These are phyloP conservation scores for Steinernema feltiae DNA, from an alignment of 1,140 invertebrate species.

Conservation along the genomic window DNA sequence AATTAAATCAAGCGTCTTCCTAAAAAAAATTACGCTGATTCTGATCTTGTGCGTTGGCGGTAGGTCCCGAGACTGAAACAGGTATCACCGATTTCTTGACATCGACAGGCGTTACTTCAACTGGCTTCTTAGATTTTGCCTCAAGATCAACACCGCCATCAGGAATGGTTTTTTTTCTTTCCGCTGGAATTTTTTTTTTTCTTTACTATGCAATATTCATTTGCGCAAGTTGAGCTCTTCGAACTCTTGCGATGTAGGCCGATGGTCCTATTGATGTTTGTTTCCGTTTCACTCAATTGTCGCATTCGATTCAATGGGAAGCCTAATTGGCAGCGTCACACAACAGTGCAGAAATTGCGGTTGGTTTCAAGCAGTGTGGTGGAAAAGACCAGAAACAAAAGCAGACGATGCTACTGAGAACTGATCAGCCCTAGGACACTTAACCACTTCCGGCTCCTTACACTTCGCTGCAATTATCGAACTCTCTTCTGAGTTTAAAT, in stretches of 20 bases:
- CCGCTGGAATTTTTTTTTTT: background rate
- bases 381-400: too few species aligned
- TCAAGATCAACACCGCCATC: slow-evolving; percentile 31
- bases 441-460: background rate
- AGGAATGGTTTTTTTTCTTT: background rate
- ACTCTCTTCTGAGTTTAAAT: background rate
- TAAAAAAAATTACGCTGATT: background rate
- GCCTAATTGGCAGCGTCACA: too few species aligned
- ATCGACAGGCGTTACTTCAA: background rate
- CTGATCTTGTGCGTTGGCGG: background rate
- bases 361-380: too few species aligned
- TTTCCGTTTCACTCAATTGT: too few species aligned
- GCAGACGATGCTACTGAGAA: too few species aligned
- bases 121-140: slow-evolving; percentile 24
- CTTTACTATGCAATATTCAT: background rate
- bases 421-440: too few species aligned
- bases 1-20: background rate
- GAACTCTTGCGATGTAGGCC: too few species aligned
- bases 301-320: too few species aligned
- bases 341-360: too few species aligned
- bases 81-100: background rate
- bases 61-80: background rate
- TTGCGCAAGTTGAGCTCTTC: background rate
- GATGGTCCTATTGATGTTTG: too few species aligned
- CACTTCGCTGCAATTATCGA: background rate